These are phyloP conservation scores for Panulirus ornatus DNA, from an alignment of 1,140 invertebrate species.

Conservation along the genomic window DNA sequence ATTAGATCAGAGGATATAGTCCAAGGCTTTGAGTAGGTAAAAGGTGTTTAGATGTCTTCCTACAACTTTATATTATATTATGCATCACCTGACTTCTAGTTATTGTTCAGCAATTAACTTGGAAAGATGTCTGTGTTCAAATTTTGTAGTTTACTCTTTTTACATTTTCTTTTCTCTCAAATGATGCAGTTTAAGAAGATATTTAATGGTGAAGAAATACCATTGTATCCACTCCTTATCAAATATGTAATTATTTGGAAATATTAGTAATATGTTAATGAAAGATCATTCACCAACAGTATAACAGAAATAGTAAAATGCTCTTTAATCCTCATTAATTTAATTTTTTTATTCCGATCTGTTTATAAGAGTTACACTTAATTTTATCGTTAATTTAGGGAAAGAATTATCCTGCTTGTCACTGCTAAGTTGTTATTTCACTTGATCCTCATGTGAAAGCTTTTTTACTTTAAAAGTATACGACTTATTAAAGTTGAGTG, in stretches of 20 bases:
- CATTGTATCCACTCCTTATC: not conserved
- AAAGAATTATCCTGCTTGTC: not conserved
- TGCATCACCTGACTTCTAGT: conserved; percentile 13
- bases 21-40: not conserved
- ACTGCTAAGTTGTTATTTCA: not conserved
- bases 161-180: not conserved
- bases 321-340: too few species aligned
- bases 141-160: not conserved
- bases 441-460: not conserved
- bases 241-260: not conserved
- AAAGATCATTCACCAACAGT: too few species aligned
- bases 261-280: not conserved
- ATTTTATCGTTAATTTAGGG: not conserved
- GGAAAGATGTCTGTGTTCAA: not conserved
- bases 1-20: not conserved
- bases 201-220: not conserved
- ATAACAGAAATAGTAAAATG: not conserved
- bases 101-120: not conserved
- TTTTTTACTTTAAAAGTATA: conserved; percentile 25
- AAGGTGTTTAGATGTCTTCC: conserved; percentile 22
- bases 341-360: not conserved
- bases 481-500: not conserved
- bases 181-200: not conserved
- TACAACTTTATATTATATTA: conserved; percentile 13
- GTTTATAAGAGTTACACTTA: not conserved